Evolutionary conservation across 2,797 vertebrate species (phyloP).

Genomic region (Tachyglossus aculeatus): DNA sequence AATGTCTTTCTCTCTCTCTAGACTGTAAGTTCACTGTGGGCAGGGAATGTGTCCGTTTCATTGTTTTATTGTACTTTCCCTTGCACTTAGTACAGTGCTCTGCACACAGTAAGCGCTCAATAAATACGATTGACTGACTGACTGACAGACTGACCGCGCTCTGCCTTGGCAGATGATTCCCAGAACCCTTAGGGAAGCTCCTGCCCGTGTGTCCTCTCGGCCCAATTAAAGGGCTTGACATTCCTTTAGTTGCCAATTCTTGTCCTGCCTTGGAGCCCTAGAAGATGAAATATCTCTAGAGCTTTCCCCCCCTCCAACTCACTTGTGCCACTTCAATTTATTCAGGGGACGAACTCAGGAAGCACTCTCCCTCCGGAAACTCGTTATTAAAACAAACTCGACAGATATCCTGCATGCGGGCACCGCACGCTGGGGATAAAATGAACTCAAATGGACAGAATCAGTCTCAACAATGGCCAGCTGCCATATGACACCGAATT

Average conservation of each 20-base stretch:
- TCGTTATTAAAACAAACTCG: constrained; percentile 45
- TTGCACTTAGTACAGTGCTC: too few species aligned
- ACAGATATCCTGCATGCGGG: constrained; percentile 3
- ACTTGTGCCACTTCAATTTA: constrained; percentile 23
- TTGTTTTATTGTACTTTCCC: too few species aligned
- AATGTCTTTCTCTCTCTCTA: too few species aligned
- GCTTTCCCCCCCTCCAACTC: constrained; percentile 14
- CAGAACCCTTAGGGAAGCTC: not conserved
- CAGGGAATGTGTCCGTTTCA: too few species aligned
- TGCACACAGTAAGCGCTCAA: too few species aligned
- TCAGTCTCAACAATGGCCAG: constrained; percentile 19
- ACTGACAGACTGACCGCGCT: too few species aligned
- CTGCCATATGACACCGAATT: not conserved
- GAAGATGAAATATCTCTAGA: constrained; percentile 15
- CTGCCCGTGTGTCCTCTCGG: not conserved
- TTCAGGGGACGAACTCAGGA: constrained; percentile 34
- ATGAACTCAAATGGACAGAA: not conserved
- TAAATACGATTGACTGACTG: too few species aligned
- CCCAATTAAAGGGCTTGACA: not conserved
- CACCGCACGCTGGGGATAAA: constrained; percentile 4
- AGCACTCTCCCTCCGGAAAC: constrained; percentile 27
- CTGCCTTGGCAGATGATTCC: not conserved
- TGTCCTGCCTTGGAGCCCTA: not conserved
- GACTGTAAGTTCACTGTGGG: too few species aligned
- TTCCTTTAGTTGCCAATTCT: constrained; percentile 14